These are phyloP conservation scores for Helobdella robusta DNA, from an alignment of 2,888 invertebrate genomes.

Conservation along the genomic window DNA sequence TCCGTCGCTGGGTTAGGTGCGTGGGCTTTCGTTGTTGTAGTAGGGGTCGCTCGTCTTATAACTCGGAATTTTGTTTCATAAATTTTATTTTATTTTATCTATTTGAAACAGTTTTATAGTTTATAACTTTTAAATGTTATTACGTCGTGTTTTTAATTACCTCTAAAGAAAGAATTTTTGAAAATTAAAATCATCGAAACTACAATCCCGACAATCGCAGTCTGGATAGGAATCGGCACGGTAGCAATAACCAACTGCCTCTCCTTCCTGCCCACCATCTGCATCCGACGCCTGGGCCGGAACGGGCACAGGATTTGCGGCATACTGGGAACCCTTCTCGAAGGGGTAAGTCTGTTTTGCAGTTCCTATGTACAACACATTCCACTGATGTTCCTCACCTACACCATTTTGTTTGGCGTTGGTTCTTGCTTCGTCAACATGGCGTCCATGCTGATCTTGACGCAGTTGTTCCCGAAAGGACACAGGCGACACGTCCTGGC, in stretches of 20 bases:
- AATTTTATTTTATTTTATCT: neutral
- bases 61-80: neutral
- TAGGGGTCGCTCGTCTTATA: too few species aligned
- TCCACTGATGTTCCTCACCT: slow-evolving; percentile 40
- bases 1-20: neutral
- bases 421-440: slow-evolving; percentile 38
- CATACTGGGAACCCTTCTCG: neutral
- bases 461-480: slow-evolving; percentile 37
- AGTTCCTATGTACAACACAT: slow-evolving; percentile 36
- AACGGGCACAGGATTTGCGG: neutral
- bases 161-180: neutral
- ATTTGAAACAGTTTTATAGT: neutral
- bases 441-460: slow-evolving; percentile 38
- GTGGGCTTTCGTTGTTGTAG: too few species aligned
- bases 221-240: neutral
- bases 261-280: neutral
- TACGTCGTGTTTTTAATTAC: neutral
- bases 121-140: neutral
- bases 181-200: neutral
- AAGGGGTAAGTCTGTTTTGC: neutral
- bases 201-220: too few species aligned
- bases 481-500: slow-evolving; percentile 38
- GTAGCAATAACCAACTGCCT: neutral
- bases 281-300: neutral
- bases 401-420: slow-evolving; percentile 36